Conservation (phyloP, 2,797 vertebrate species). For the Muscicapa comitata region DNA sequence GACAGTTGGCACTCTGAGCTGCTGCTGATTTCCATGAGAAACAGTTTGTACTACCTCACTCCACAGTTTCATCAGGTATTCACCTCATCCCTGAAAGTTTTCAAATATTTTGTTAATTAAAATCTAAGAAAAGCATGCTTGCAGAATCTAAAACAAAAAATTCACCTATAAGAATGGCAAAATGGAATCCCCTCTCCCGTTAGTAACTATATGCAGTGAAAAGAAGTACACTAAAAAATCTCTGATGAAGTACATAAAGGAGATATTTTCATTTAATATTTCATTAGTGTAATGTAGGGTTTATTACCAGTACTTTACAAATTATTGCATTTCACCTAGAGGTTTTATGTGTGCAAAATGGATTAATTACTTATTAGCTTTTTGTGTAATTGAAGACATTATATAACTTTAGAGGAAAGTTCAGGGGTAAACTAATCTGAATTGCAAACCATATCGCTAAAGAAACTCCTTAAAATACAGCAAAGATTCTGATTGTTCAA, state of each 20-base stretch:
- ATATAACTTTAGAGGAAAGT: slow-evolving; percentile 20
- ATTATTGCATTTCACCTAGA: background rate
- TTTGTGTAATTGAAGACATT: slow-evolving; percentile 2
- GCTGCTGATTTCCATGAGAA: background rate
- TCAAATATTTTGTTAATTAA: background rate
- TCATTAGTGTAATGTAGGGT: background rate
- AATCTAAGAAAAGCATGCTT: background rate
- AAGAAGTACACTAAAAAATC: background rate
- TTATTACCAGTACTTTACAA: background rate
- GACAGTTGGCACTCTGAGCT: background rate
- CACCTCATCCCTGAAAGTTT: background rate
- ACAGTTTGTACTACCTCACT: background rate
- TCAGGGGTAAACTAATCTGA: background rate
- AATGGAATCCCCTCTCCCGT: background rate
- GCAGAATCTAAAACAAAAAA: background rate
- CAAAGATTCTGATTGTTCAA: background rate
- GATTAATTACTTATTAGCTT: slow-evolving; percentile 27
- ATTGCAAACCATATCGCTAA: background rate
- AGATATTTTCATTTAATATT: background rate
- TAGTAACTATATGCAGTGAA: background rate
- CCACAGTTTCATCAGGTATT: background rate
- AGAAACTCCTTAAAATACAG: background rate
- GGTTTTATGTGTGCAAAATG: slow-evolving; percentile 3
- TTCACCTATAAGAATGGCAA: background rate
- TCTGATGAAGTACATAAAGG: background rate